Percentiles rank a stretch among this genome's conserved stretches.
Conservation (phyloP, 2,888 invertebrate genomes). For the Synergus japonicus region DNA sequence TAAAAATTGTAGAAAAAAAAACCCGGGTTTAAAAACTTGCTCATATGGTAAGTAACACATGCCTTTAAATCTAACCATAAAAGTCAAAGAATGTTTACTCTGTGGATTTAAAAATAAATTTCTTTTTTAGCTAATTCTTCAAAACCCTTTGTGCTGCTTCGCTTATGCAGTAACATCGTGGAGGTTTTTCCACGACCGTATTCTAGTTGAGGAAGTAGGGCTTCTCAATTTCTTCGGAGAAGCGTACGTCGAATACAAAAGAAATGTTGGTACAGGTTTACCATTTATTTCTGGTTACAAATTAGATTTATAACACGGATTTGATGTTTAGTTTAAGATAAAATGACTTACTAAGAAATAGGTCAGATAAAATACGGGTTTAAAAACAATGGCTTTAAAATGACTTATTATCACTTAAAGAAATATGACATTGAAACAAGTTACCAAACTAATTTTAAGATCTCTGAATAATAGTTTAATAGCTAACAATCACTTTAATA, state of each 20-base stretch:
- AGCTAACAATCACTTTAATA: neutral
- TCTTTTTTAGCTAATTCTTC: conserved; percentile 85
- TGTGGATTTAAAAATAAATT: no score
- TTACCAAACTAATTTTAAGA: neutral
- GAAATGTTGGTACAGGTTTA: conserved; percentile 89
- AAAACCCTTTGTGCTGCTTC: conserved; percentile 93
- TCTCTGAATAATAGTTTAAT: neutral
- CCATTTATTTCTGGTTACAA: conserved; percentile 91
- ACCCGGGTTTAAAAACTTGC: no score
- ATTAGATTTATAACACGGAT: conserved; percentile 71
- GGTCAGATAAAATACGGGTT: neutral
- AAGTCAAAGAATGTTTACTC: no score
- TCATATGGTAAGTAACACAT: no score
- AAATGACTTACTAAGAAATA: neutral
- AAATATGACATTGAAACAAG: neutral
- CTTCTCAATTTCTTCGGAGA: conserved; percentile 94
- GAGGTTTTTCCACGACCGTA: conserved; percentile 93
- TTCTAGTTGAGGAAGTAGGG: conserved; percentile 92
- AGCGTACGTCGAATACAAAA: conserved; percentile 92
- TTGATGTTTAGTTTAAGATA: conserved; percentile 49
- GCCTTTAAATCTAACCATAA: no score
- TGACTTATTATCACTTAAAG: neutral
- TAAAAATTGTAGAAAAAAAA: no score
- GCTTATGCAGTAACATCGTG: conserved; percentile 91
- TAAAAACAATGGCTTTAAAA: neutral